Evolutionary conservation across 2,797 vertebrate species (phyloP).

Genomic region (Nyctalus aviator): DNA sequence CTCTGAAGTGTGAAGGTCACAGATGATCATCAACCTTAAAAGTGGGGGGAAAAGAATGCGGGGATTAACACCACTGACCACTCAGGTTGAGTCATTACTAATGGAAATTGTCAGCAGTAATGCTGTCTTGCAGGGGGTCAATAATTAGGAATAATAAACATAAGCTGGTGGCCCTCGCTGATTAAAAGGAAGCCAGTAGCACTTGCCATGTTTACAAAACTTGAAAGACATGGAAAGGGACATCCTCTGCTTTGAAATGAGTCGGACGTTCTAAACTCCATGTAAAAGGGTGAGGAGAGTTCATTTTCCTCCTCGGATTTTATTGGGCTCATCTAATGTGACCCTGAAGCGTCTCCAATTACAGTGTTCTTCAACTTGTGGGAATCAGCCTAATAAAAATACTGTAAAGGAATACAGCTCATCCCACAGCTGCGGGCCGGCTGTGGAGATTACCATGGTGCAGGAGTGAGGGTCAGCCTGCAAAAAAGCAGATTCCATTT

Average conservation of each 20-base stretch:
- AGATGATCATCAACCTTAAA: conserved; percentile 38
- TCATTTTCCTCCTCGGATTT: conserved; percentile 72
- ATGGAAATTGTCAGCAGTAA: neutral
- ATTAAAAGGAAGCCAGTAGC: conserved; percentile 69
- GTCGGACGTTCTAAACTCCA: conserved; percentile 58
- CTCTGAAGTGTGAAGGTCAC: conserved; percentile 22
- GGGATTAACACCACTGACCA: neutral
- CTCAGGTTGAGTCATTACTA: neutral
- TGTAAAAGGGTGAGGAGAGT: conserved; percentile 59
- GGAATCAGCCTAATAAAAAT: conserved; percentile 79
- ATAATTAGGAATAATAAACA: conserved; percentile 67
- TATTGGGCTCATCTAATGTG: conserved; percentile 66
- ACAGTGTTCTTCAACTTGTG: conserved; percentile 69
- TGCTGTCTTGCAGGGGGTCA: neutral
- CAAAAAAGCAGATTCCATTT: conserved; percentile 44
- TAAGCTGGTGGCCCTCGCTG: conserved; percentile 53
- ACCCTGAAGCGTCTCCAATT: conserved; percentile 70
- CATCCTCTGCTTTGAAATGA: conserved; percentile 70
- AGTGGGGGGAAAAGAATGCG: neutral
- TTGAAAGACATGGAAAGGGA: conserved; percentile 54
- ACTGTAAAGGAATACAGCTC: conserved; percentile 58
- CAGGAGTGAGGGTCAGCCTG: conserved; percentile 35
- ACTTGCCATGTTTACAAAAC: conserved; percentile 61
- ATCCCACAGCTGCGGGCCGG: conserved; percentile 41
- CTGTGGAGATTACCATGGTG: conserved; percentile 66